These are phyloP conservation scores for Aviceda subcristata DNA, from an alignment of 2,113 vertebrate species.

Conservation along the genomic window DNA sequence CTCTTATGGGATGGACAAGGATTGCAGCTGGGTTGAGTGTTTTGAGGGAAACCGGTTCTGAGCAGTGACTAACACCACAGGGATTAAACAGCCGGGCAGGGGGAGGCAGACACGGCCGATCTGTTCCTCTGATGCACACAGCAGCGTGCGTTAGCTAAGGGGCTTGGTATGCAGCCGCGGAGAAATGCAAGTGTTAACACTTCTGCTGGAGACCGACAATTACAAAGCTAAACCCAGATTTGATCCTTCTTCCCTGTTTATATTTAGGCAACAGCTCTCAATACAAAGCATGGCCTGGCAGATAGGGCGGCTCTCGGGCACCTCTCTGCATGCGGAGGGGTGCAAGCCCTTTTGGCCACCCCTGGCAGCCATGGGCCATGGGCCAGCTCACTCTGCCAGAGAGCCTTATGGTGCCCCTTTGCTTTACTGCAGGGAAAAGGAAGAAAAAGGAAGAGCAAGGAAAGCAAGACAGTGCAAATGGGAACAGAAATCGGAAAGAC, in stretches of 20 bases:
- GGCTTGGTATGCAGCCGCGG: not conserved
- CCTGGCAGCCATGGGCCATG: fast-evolving
- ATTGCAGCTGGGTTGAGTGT: not conserved
- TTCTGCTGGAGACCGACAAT: not conserved
- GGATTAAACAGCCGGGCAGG: not conserved
- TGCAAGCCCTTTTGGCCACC: fast-evolving
- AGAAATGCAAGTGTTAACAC: not conserved
- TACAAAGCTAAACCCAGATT: not conserved
- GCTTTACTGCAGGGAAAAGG: conserved; percentile 72
- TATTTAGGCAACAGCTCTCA: not conserved
- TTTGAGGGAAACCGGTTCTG: not conserved
- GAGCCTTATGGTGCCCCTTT: not conserved
- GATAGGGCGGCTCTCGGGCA: not conserved
- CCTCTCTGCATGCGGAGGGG: not conserved
- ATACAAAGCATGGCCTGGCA: not conserved
- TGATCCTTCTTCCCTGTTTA: not conserved
- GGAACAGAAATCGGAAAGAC: conserved; percentile 73
- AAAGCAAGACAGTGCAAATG: conserved; percentile 67
- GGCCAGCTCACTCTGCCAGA: fast-evolving
- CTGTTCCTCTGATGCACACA: not conserved
- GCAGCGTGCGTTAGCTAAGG: not conserved
- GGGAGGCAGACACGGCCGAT: not conserved
- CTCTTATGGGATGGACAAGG: not conserved
- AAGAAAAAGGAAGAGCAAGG: conserved; percentile 75
- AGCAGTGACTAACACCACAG: not conserved